phyloP scores from a whole-genome alignment of 2,797 vertebrate genomes.

The Halcyon leucocephala region DNA sequence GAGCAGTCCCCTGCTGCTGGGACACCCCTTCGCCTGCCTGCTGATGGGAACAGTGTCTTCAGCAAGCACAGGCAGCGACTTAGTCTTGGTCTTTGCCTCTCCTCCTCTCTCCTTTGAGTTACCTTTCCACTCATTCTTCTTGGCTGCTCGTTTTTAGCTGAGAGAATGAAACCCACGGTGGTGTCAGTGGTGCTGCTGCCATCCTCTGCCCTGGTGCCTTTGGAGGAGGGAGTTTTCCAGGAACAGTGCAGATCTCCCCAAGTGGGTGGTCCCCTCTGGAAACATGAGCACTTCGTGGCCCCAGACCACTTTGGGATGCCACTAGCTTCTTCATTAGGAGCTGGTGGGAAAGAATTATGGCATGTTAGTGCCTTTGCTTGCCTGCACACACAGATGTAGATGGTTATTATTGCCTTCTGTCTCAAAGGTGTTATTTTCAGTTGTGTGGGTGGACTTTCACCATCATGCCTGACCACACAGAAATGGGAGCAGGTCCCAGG shows the following conservation, averaged over 20 bases:
- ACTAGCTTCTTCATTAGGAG: background rate
- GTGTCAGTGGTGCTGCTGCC: background rate
- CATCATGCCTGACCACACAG: background rate
- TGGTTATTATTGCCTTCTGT: background rate
- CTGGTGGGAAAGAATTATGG: background rate
- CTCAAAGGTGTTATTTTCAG: background rate
- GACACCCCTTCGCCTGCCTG: background rate
- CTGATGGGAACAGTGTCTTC: background rate
- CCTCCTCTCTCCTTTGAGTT: background rate
- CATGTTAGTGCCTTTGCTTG: background rate
- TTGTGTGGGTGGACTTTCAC: background rate
- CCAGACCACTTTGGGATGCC: background rate
- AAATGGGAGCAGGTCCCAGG: background rate
- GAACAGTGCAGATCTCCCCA: background rate
- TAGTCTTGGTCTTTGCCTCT: background rate
- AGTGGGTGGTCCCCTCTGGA: background rate
- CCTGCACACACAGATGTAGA: background rate
- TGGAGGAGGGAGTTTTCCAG: background rate
- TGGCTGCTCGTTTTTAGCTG: background rate
- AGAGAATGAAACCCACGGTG: background rate
- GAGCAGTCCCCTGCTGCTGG: background rate
- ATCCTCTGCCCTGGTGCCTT: background rate
- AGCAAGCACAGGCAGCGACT: background rate
- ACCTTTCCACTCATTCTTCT: background rate
- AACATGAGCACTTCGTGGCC: background rate